A percentile compares a stretch with the other conserved stretches of the same genome.
phyloP scores from a whole-genome alignment of 2,797 vertebrate species.

The Enoplosus armatus region DNA sequence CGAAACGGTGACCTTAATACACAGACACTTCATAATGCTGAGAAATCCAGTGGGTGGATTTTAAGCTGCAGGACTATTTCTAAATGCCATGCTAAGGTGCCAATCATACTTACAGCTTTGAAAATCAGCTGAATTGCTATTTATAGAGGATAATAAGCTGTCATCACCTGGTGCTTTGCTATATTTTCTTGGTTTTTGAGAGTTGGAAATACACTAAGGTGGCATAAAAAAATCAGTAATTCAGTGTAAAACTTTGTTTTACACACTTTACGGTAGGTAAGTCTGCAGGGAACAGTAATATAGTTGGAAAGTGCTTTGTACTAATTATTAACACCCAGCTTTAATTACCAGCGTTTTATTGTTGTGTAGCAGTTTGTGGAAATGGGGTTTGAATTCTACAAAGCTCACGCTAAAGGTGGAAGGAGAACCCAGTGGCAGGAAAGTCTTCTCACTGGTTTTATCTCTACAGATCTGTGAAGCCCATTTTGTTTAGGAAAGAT shows the following conservation, averaged over 20 bases:
- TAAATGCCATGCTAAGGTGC: constrained; percentile 56
- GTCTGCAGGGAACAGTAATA: constrained; percentile 8
- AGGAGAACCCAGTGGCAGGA: not conserved
- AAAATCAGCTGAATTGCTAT: constrained; percentile 48
- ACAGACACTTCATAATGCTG: constrained; percentile 36
- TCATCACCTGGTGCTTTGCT: constrained; percentile 21
- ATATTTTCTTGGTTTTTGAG: constrained; percentile 8
- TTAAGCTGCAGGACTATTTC: constrained; percentile 59
- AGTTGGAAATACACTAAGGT: constrained; percentile 2
- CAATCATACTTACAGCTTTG: constrained; percentile 53
- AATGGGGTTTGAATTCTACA: not conserved
- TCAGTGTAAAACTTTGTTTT: constrained; percentile 10
- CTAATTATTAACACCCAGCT: constrained; percentile 10
- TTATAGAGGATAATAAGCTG: constrained; percentile 46
- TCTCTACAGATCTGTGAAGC: too few relatives aligned
- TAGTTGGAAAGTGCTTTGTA: too few relatives aligned
- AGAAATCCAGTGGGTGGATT: constrained; percentile 44
- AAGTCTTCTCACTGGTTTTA: not conserved
- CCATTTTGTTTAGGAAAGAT: not conserved
- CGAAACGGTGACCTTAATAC: constrained; percentile 62
- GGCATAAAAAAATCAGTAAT: not conserved
- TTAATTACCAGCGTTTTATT: constrained; percentile 11
- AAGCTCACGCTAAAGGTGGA: not conserved
- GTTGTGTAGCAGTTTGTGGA: not conserved
- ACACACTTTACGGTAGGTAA: constrained; percentile 10